Conservation (phyloP, 2,113 vertebrate species). For the Tupaia chinensis region DNA sequence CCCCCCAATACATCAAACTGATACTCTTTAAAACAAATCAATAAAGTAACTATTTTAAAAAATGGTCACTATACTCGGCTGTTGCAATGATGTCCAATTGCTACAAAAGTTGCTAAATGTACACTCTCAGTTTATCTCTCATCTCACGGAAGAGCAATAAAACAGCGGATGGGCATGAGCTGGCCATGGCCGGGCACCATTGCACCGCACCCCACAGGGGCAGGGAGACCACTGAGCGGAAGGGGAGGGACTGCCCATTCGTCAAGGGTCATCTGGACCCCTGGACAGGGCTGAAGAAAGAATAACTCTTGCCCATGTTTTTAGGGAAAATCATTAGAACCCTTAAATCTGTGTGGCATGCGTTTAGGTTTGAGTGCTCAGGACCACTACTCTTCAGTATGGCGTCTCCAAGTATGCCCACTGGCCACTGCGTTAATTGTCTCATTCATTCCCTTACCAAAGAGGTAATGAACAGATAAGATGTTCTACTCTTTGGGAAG, state of each 20-base stretch:
- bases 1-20: background rate
- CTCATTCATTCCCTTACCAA: background rate
- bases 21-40: background rate
- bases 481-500: background rate
- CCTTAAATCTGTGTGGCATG: background rate
- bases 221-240: background rate
- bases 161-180: fast-evolving
- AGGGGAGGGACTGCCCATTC: background rate
- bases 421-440: background rate
- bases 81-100: background rate
- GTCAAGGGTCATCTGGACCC: background rate
- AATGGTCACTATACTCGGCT: background rate
- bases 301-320: background rate
- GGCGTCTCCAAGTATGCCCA: background rate
- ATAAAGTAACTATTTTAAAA: background rate
- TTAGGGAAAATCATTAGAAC: background rate
- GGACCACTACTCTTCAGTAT: background rate
- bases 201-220: background rate
- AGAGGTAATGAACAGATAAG: background rate
- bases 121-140: background rate
- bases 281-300: background rate
- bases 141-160: background rate
- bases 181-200: fast-evolving
- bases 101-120: background rate
- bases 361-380: background rate